phyloP scores from a whole-genome alignment of 2,797 vertebrate genomes.

The Schizothorax lantsangensis region DNA sequence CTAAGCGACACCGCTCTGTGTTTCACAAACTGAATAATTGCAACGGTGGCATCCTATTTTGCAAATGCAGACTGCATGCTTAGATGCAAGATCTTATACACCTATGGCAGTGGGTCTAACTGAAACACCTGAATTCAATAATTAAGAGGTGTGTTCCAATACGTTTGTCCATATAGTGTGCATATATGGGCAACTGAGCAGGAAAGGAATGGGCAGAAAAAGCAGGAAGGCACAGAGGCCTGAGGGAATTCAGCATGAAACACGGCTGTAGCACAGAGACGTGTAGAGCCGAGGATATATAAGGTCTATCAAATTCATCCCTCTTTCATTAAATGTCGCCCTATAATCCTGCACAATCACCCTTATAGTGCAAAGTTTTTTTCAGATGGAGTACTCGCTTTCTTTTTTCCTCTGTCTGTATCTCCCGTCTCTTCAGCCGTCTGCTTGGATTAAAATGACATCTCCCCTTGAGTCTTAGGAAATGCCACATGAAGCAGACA shows the following conservation, averaged over 20 bases:
- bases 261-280: conserved; percentile 55
- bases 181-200: not conserved
- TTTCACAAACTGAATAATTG: too few relatives aligned
- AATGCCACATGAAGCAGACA: conserved; percentile 80
- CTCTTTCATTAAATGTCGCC: conserved; percentile 46
- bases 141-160: not conserved
- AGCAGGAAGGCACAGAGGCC: conserved; percentile 65
- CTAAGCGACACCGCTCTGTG: too few relatives aligned
- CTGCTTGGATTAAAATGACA: conserved; percentile 74
- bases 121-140: not conserved
- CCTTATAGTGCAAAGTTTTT: conserved; percentile 39
- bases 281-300: conserved; percentile 30
- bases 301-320: conserved; percentile 55
- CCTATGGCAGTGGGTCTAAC: not conserved
- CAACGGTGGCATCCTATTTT: too few relatives aligned
- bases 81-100: not conserved
- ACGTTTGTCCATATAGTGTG: not conserved
- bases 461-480: conserved; percentile 72
- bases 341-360: conserved; percentile 48
- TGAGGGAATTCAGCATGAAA: conserved; percentile 63
- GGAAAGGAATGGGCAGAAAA: conserved; percentile 5
- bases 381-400: conserved; percentile 39
- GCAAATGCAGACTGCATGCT: not conserved
- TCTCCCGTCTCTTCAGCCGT: conserved; percentile 61
- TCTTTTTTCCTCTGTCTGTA: conserved; percentile 51